These are phyloP conservation scores for Drosophila sulfurigaster DNA, from an alignment of 1,140 invertebrate genomes.

Conservation along the genomic window DNA sequence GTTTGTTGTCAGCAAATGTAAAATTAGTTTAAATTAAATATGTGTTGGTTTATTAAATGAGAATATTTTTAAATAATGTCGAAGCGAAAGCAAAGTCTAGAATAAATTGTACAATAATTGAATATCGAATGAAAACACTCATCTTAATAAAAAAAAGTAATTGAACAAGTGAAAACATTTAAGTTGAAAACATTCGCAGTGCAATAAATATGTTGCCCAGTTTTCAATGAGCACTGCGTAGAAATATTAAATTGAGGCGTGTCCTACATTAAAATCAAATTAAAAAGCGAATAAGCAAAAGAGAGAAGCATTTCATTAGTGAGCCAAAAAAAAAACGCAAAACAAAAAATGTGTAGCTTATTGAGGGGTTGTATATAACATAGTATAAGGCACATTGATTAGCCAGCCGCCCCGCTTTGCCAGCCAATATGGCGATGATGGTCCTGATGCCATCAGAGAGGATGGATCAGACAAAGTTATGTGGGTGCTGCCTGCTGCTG, in stretches of 20 bases:
- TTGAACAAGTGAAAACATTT: background rate
- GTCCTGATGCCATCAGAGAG: slow-evolving; percentile 8
- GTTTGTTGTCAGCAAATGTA: too few relatives aligned
- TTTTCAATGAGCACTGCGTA: too few relatives aligned
- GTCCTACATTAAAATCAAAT: slow-evolving; percentile 32
- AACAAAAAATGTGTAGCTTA: slow-evolving; percentile 3
- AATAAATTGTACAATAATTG: too few relatives aligned
- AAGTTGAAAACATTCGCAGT: background rate
- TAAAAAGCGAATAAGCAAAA: slow-evolving; percentile 16
- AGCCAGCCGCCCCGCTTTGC: slow-evolving; percentile 30
- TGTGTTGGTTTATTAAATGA: too few relatives aligned
- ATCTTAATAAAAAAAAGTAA: too few relatives aligned
- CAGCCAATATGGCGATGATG: slow-evolving; percentile 29
- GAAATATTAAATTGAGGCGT: slow-evolving; percentile 1
- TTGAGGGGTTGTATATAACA: background rate
- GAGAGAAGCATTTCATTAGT: background rate
- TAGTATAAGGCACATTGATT: slow-evolving; percentile 39
- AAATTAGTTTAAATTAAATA: too few relatives aligned
- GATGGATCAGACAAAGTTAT: background rate
- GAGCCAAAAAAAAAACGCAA: too few relatives aligned
- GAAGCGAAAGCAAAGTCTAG: too few relatives aligned
- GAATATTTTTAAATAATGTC: too few relatives aligned
- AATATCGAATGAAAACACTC: too few relatives aligned
- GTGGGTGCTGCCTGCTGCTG: slow-evolving; percentile 1
- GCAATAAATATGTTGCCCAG: background rate